Percentiles rank a stretch among this genome's conserved stretches.
Conservation (phyloP, 2,113 vertebrate species). For the Embiotoca jacksoni region DNA sequence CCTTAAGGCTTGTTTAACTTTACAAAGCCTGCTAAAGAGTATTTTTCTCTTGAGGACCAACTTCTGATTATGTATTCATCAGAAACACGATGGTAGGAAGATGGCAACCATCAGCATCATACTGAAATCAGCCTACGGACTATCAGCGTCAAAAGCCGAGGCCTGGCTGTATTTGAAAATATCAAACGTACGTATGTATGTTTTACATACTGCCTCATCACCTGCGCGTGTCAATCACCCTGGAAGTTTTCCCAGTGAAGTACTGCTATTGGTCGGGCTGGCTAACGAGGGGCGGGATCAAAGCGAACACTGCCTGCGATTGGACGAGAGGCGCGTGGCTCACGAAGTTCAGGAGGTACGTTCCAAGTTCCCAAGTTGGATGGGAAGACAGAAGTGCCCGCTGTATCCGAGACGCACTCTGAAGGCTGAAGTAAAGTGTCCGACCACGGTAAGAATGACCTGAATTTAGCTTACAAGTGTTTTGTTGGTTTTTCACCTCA, state of each 20-base stretch:
- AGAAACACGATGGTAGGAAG: too few species aligned
- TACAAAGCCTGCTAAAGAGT: too few species aligned
- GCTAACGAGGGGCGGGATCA: slow-evolving; percentile 51
- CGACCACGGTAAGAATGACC: slow-evolving; percentile 47
- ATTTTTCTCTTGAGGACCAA: too few species aligned
- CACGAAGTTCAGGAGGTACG: slow-evolving; percentile 30
- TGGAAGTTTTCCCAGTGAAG: not conserved
- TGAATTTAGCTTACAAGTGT: not conserved
- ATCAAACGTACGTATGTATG: not conserved
- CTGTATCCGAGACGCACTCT: slow-evolving; percentile 6
- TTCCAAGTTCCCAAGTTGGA: slow-evolving; percentile 56
- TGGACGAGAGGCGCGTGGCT: slow-evolving; percentile 54
- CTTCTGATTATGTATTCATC: too few species aligned
- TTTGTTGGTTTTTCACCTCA: not conserved
- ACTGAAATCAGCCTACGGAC: too few species aligned
- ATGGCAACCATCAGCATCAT: too few species aligned
- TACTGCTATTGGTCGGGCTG: slow-evolving; percentile 66
- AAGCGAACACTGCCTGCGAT: slow-evolving; percentile 25
- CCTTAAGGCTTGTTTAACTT: too few species aligned
- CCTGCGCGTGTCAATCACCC: slow-evolving; percentile 77
- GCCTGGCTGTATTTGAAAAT: too few species aligned
- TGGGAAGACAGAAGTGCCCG: slow-evolving; percentile 13
- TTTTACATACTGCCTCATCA: slow-evolving; percentile 47
- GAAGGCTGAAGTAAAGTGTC: slow-evolving; percentile 7
- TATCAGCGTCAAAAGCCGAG: too few species aligned